These are phyloP conservation scores for Choreutis nemorana DNA, from an alignment of 2,888 invertebrate species.

Conservation along the genomic window DNA sequence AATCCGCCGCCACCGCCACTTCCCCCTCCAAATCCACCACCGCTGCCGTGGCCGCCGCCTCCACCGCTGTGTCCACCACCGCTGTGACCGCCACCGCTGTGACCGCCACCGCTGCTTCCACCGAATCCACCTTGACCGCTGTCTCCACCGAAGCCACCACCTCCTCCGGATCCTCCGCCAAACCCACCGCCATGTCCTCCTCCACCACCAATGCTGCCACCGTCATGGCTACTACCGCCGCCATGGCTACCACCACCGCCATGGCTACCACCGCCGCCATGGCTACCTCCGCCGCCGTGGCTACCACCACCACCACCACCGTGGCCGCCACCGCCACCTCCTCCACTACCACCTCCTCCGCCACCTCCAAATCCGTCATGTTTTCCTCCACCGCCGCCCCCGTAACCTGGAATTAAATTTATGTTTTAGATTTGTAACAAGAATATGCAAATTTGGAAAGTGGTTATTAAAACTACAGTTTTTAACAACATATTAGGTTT, in stretches of 20 bases:
- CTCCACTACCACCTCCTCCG: slow-evolving; percentile 13
- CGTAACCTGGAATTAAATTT: slow-evolving; percentile 16
- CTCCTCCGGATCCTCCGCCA: slow-evolving; percentile 14
- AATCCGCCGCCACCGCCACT: neutral
- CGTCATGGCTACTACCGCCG: slow-evolving; percentile 15
- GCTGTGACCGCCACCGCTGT: slow-evolving; percentile 3
- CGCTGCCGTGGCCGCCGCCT: slow-evolving; percentile 8
- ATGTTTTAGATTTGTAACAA: too few species aligned
- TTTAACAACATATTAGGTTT: too few species aligned
- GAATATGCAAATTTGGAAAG: too few species aligned
- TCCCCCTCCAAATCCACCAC: slow-evolving; percentile 10
- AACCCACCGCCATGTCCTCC: slow-evolving; percentile 14
- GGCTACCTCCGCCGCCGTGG: slow-evolving; percentile 10
- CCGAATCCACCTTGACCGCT: slow-evolving; percentile 15
- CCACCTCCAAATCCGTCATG: slow-evolving; percentile 11
- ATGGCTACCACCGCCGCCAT: slow-evolving; percentile 12
- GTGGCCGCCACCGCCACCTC: slow-evolving; percentile 14
- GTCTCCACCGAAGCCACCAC: slow-evolving; percentile 17
- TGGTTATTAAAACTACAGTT: too few species aligned
- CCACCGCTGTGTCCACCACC: slow-evolving; percentile 9
- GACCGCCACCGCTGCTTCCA: slow-evolving; percentile 12
- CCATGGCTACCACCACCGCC: slow-evolving; percentile 15
- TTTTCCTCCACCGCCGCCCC: slow-evolving; percentile 23
- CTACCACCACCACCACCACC: slow-evolving; percentile 16
- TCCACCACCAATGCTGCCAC: slow-evolving; percentile 14